Conservation (phyloP, 2,113 vertebrate species). For the Halichoerus grypus region DNA sequence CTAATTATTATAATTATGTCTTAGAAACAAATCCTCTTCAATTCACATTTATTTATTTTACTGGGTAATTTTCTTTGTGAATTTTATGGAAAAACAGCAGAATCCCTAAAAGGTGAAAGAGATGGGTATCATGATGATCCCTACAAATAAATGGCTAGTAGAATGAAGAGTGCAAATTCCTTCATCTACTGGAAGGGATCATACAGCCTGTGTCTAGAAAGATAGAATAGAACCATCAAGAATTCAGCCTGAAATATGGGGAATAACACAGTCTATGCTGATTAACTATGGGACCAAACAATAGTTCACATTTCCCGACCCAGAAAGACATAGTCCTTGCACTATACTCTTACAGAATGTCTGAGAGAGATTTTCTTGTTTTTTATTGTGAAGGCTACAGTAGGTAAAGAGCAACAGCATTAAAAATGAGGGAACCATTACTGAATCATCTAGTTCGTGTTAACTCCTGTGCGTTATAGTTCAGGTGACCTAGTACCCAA, state of each 20-base stretch:
- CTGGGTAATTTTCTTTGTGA: neutral
- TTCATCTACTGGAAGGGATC: neutral
- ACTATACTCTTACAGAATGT: neutral
- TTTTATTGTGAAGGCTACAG: neutral
- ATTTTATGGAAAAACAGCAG: neutral
- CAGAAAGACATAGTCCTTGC: neutral
- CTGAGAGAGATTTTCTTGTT: neutral
- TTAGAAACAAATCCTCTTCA: constrained; percentile 36
- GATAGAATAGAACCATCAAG: neutral
- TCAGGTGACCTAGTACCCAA: neutral
- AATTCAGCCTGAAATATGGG: neutral
- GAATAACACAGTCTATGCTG: neutral
- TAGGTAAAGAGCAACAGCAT: neutral
- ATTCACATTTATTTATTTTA: constrained; percentile 39
- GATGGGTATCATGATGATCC: neutral
- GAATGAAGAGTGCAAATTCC: neutral
- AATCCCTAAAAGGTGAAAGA: neutral
- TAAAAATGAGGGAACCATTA: constrained; percentile 17
- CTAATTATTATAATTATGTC: neutral
- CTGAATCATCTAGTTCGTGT: neutral
- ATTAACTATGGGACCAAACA: neutral
- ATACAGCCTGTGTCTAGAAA: neutral
- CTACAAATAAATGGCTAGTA: neutral
- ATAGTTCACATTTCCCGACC: neutral
- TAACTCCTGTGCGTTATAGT: neutral